Conservation (phyloP, 2,113 vertebrate genomes). For the Vulpes ferrilata region DNA sequence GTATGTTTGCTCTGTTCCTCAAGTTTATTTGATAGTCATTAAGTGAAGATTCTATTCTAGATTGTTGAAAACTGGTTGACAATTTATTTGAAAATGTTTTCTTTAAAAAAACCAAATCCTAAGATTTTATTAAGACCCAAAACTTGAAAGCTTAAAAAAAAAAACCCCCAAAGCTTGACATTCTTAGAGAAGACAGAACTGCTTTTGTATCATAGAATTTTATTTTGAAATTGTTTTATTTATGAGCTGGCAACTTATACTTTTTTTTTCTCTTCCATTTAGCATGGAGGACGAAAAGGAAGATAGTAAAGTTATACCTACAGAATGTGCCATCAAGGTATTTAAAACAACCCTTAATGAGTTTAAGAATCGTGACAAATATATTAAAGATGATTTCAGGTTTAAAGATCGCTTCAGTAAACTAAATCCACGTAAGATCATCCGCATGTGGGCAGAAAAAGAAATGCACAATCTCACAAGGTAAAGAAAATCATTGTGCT, state of each 20-base stretch:
- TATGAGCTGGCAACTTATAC: not conserved
- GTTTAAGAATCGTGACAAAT: slow-evolving; percentile 98
- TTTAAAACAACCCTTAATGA: slow-evolving; percentile 99
- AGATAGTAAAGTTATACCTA: slow-evolving; percentile 91
- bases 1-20: not conserved
- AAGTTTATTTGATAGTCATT: slow-evolving; percentile 8
- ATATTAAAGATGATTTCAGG: slow-evolving; percentile 99
- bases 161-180: not conserved
- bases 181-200: not conserved
- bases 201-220: not conserved
- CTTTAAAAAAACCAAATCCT: not conserved
- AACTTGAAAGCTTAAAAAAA: not conserved
- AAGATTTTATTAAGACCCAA: slow-evolving; percentile 44
- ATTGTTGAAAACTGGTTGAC: slow-evolving; percentile 47
- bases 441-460: slow-evolving; percentile 99
- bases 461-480: slow-evolving; percentile 98
- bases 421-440: slow-evolving; percentile 97
- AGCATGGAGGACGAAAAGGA: slow-evolving; percentile 83
- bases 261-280: slow-evolving; percentile 50
- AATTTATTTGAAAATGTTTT: slow-evolving; percentile 51
- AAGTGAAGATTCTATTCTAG: not conserved
- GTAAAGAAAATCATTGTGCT: slow-evolving; percentile 84
- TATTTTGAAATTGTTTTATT: slow-evolving; percentile 44
- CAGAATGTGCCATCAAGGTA: slow-evolving; percentile 97
- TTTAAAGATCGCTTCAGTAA: slow-evolving; percentile 99